Percentiles rank a stretch among this genome's conserved stretches.
Evolutionary conservation across 2,113 vertebrate species (phyloP).

Genomic region (Taxidea taxus): DNA sequence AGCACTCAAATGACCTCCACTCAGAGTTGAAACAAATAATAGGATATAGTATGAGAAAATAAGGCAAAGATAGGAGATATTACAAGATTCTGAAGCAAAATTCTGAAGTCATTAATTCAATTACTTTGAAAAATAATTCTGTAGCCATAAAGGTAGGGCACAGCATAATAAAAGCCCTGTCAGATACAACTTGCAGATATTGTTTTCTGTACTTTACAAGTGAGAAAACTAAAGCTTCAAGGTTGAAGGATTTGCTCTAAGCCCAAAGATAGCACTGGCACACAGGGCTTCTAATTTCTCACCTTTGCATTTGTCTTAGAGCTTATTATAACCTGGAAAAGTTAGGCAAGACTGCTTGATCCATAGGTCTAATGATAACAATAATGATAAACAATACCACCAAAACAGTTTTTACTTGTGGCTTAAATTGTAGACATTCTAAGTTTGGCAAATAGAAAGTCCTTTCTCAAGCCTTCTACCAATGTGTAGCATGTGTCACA

Average conservation of each 20-base stretch:
- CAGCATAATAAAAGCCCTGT: neutral
- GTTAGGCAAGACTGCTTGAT: neutral
- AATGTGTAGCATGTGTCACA: neutral
- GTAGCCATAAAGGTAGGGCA: neutral
- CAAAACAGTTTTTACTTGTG: neutral
- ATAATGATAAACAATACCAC: neutral
- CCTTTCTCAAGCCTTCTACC: neutral
- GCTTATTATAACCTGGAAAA: slow-evolving; percentile 17
- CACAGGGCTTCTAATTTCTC: neutral
- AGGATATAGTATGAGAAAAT: neutral
- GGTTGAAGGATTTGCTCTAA: neutral
- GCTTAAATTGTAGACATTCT: slow-evolving; percentile 18
- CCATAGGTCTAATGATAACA: neutral
- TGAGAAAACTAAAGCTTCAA: neutral
- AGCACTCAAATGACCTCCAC: neutral
- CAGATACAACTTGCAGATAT: neutral
- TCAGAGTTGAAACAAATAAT: neutral
- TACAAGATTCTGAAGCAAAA: neutral
- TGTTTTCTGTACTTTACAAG: neutral
- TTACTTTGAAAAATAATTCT: neutral
- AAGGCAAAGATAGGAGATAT: neutral
- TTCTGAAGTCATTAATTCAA: neutral
- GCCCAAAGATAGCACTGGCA: neutral
- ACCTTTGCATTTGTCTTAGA: neutral
- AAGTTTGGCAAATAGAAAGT: slow-evolving; percentile 1